Percentiles rank a stretch among this genome's conserved stretches.
These are phyloP conservation scores for Chalcosyrphus nemorum DNA, from an alignment of 2,888 invertebrate genomes.

Conservation along the genomic window DNA sequence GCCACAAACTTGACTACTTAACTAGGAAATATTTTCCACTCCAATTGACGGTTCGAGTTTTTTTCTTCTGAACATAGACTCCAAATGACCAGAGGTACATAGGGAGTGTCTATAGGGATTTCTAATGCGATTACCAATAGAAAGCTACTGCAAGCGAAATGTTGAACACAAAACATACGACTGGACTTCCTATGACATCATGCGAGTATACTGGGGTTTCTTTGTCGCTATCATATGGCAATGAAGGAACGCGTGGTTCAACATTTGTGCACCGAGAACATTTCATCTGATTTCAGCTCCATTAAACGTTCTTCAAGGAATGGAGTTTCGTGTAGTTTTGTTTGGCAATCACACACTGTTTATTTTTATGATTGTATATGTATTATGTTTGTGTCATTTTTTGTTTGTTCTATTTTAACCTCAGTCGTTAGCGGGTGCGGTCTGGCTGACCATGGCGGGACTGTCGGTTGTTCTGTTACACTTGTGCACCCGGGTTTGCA, in stretches of 20 bases:
- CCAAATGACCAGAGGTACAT: slow-evolving; percentile 7
- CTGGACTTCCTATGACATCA: slow-evolving; percentile 18
- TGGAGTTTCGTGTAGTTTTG: slow-evolving; percentile 14
- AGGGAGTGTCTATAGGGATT: neutral
- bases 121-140: slow-evolving; percentile 23
- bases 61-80: neutral
- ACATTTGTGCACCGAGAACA: slow-evolving; percentile 8
- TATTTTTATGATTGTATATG: neutral
- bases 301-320: slow-evolving; percentile 35
- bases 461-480: slow-evolving; percentile 11
- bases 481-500: slow-evolving; percentile 31
- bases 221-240: neutral
- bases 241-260: neutral
- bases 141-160: slow-evolving; percentile 18
- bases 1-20: neutral
- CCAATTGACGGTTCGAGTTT: neutral
- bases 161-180: slow-evolving; percentile 19
- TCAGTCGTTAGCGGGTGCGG: slow-evolving; percentile 26
- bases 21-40: slow-evolving; percentile 21
- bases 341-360: slow-evolving; percentile 4
- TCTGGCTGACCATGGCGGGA: slow-evolving; percentile 16
- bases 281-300: slow-evolving; percentile 28
- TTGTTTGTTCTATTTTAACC: neutral
- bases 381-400: neutral
- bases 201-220: neutral